Conservation (phyloP, 1,140 invertebrate species). For the Oedothorax gibbosus region DNA sequence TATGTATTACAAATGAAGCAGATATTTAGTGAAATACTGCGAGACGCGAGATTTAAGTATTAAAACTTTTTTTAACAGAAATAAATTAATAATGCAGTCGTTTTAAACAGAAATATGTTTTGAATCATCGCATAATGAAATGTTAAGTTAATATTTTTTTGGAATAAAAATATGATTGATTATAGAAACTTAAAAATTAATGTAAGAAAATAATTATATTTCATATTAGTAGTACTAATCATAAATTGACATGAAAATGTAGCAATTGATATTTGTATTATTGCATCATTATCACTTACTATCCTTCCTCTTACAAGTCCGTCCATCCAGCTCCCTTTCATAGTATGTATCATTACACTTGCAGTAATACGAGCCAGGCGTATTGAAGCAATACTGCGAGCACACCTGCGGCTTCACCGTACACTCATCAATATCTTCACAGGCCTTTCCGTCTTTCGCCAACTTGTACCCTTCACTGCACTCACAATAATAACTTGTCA, state of each 20-base stretch:
- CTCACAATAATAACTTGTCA: slow-evolving; percentile 92
- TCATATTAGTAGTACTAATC: too few species aligned
- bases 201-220: neutral
- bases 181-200: neutral
- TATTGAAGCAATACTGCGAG: slow-evolving; percentile 95
- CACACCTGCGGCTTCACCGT: slow-evolving; percentile 89
- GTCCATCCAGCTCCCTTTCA: slow-evolving; percentile 84
- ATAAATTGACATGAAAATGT: too few species aligned
- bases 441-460: slow-evolving; percentile 69
- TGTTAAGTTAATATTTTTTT: too few species aligned
- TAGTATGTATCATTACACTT: slow-evolving; percentile 96
- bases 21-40: too few species aligned
- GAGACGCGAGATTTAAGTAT: too few species aligned
- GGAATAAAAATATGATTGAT: neutral
- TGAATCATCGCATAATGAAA: too few species aligned
- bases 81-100: too few species aligned
- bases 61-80: too few species aligned
- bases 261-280: too few species aligned
- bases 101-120: too few species aligned
- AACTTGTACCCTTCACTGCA: slow-evolving; percentile 93
- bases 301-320: slow-evolving; percentile 90
- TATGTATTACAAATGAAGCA: too few species aligned
- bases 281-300: slow-evolving; percentile 65
- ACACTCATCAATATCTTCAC: slow-evolving; percentile 92
- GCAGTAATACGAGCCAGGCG: slow-evolving; percentile 93